These are phyloP conservation scores for Reticulitermes lucifugus DNA, from an alignment of 2,888 invertebrate species.

Conservation along the genomic window DNA sequence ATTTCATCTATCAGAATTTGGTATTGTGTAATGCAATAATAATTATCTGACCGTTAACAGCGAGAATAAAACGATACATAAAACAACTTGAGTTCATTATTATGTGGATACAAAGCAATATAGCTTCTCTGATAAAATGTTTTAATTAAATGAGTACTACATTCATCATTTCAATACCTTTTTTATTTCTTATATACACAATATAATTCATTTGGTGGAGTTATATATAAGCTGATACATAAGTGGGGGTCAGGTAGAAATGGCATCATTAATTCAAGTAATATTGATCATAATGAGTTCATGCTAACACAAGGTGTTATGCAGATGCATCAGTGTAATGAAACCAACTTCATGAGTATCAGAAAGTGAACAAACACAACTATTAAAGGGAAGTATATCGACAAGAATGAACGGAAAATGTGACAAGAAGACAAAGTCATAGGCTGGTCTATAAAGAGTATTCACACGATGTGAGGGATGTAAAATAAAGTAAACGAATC, in stretches of 20 bases:
- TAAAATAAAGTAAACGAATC: neutral
- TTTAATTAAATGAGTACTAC: no score
- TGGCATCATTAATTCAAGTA: neutral
- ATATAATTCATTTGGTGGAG: slow-evolving; percentile 36
- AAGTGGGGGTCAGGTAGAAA: slow-evolving; percentile 35
- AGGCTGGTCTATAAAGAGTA: neutral
- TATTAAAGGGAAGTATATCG: neutral
- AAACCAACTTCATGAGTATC: neutral
- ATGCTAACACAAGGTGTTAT: slow-evolving; percentile 2
- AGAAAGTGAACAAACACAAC: slow-evolving; percentile 4
- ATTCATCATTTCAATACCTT: no score
- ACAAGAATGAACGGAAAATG: neutral
- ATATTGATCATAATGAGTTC: neutral
- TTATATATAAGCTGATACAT: slow-evolving; percentile 34
- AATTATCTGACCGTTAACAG: no score
- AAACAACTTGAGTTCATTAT: no score
- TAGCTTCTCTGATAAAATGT: no score
- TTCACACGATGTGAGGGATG: neutral
- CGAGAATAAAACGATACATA: no score
- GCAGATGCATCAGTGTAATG: neutral
- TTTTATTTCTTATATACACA: no score
- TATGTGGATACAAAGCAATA: no score
- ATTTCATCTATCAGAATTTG: no score
- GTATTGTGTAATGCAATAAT: no score
- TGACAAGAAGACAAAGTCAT: neutral